phyloP scores from a whole-genome alignment of 2,113 vertebrate genomes.

The Rhodinocichla rosea region DNA sequence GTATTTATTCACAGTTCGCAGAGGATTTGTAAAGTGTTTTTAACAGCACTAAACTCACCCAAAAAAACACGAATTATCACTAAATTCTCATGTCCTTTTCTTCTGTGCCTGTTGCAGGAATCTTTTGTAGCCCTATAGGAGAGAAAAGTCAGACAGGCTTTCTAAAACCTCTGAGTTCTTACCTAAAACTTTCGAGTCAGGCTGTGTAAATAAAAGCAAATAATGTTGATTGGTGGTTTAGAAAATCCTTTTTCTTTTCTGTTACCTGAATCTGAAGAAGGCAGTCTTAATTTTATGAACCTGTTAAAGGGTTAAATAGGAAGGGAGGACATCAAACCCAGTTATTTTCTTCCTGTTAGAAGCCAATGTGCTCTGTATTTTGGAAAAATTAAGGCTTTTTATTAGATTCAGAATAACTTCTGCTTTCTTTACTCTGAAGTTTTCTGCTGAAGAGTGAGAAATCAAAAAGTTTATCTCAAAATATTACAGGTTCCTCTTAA shows the following conservation, averaged over 20 bases:
- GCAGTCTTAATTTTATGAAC: background rate
- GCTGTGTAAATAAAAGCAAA: background rate
- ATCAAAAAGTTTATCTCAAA: background rate
- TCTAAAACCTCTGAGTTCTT: background rate
- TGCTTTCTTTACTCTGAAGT: background rate
- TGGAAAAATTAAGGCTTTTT: background rate
- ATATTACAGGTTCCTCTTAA: background rate
- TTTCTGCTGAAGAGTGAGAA: background rate
- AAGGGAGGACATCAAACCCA: background rate
- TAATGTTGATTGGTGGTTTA: background rate
- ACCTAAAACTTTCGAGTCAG: background rate
- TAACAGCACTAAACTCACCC: background rate
- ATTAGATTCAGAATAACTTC: background rate
- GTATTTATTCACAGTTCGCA: background rate
- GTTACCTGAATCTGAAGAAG: background rate
- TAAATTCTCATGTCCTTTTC: accelerated
- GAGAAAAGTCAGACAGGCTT: background rate
- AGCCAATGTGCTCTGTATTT: background rate
- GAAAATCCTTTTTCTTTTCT: background rate
- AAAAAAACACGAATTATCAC: accelerated
- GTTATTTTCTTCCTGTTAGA: background rate
- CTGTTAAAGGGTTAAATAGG: background rate
- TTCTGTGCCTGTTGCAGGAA: background rate
- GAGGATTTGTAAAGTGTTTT: background rate
- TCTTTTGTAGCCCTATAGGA: background rate